Evolutionary conservation across 2,113 vertebrate species (phyloP).

Genomic region (Boulengeromyrus knoepffleri): DNA sequence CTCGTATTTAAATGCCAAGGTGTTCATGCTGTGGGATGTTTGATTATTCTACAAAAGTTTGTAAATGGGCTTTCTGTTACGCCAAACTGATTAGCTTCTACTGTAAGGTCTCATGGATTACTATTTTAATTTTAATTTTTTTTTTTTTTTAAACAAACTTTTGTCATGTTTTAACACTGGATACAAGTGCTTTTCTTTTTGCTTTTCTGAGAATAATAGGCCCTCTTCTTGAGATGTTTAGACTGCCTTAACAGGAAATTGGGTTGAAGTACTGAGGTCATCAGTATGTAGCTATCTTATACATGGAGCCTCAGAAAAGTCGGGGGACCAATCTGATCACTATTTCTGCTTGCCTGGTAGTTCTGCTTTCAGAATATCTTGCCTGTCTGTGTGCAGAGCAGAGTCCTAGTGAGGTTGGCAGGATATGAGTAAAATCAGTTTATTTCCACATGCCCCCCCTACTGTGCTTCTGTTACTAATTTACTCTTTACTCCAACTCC

Average conservation of each 20-base stretch:
- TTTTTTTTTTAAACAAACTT: background rate
- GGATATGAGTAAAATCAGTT: background rate
- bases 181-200: background rate
- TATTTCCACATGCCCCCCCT: background rate
- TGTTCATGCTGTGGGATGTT: background rate
- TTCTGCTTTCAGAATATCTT: background rate
- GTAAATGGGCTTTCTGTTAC: background rate
- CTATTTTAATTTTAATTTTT: background rate
- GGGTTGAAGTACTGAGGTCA: constrained; percentile 6
- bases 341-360: background rate
- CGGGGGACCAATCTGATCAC: background rate
- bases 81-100: constrained; percentile 6
- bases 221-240: constrained; percentile 23
- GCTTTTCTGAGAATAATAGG: background rate
- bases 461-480: background rate
- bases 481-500: background rate
- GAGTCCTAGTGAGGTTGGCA: background rate
- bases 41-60: background rate
- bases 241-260: constrained; percentile 10
- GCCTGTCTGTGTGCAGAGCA: background rate
- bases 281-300: constrained; percentile 15
- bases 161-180: background rate
- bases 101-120: background rate
- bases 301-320: constrained; percentile 12
- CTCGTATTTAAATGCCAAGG: constrained; percentile 10